Evolutionary conservation across 2,888 invertebrate genomes (phyloP), one percentile per base, ranked within the genome.

Genomic region (Nematopogon swammerdamellus): DNA sequence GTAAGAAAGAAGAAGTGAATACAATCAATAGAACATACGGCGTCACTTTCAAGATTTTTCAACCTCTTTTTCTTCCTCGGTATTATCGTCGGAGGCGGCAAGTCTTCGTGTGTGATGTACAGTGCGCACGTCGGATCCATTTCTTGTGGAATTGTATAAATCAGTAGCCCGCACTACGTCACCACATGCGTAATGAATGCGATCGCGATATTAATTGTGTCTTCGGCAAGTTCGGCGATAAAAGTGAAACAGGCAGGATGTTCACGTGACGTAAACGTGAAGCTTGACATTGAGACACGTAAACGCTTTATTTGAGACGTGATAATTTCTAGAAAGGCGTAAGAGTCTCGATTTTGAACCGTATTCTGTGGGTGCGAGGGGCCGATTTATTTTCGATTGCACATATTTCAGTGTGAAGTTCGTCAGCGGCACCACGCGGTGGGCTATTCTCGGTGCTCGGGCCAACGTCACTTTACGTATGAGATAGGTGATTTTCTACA

Each of bases 281-380:
- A 8, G 36, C 36, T 3, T 14, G 36, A 14, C 36, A 36, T 36
- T 36, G 36, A 36, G n/a, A 36, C 11, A 14, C 36, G 11, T 36
- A 8, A 36, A 36, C 25, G 36, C 11, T 14, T 36, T 36, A 8
- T 8, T 36, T 14, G 14, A 36, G 36, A 14, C 4, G 11, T 3
- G n/a, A 36, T 14, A 73, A 70, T 70, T 67, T 69, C 72, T 67
- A 68, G 68, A 76, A 74, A 68, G 72, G 63, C 70, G 61, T 64
- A 68, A 67, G 67, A 65, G 66, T 60, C 69, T 77, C 77, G 79
- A 77, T 77, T 77, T 79, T 77, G 76, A 79, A 68, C 62, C 68
- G 70, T 67, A 63, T 68, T 70, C 72, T 65, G 67, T 64, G 60
- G 61, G 63, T 64, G 63, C 67, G 59, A 63, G 60, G 68, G 63